Evolutionary conservation across 2,888 invertebrate genomes (phyloP).

Genomic region (Andrena trimmerana): DNA sequence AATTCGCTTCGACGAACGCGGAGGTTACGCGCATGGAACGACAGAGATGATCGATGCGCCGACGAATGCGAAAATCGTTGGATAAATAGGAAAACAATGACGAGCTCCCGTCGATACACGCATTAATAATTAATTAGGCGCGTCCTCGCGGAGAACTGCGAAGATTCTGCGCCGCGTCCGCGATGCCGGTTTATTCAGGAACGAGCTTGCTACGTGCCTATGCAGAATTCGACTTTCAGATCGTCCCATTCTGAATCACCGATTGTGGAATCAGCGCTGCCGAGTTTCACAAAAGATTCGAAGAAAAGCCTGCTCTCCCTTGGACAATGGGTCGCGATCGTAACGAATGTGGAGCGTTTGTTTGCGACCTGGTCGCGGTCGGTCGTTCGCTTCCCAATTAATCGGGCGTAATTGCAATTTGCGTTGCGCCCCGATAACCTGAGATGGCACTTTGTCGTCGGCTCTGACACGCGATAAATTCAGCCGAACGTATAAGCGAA

Average conservation of each 20-base stretch:
- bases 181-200: background rate
- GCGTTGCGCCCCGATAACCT: background rate
- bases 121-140: constrained; percentile 38
- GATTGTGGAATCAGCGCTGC: background rate
- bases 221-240: background rate
- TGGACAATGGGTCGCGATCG: constrained; percentile 39
- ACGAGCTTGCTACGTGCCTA: background rate
- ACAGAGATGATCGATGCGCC: constrained; percentile 8
- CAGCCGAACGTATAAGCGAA: background rate
- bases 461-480: background rate
- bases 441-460: background rate
- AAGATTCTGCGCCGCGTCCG: background rate
- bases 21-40: background rate
- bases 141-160: background rate
- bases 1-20: constrained; percentile 1
- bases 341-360: constrained; percentile 55
- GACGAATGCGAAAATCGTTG: background rate
- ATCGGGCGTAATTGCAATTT: constrained; percentile 69
- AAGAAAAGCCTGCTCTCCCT: background rate
- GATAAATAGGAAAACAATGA: constrained; percentile 23
- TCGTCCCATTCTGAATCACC: background rate
- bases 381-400: constrained; percentile 57
- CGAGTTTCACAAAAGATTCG: constrained; percentile 2
- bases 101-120: background rate
- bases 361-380: constrained; percentile 44